Conservation (phyloP, 2,113 vertebrate species). For the Ibidorhyncha struthersii region DNA sequence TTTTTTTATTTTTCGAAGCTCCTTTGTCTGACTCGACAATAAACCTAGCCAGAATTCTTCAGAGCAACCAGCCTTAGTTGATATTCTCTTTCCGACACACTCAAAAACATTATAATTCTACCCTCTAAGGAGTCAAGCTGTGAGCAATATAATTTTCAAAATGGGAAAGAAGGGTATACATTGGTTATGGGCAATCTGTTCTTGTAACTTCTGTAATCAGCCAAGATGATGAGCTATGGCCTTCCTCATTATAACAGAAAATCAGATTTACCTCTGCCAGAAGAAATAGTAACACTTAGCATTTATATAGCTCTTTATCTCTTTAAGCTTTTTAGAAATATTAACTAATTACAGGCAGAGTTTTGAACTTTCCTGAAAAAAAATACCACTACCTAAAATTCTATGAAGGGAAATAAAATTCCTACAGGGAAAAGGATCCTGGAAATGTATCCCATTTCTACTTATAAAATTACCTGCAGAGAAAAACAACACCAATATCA, state of each 20-base stretch:
- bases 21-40: accelerated
- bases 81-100: constrained; percentile 16
- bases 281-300: constrained; percentile 26
- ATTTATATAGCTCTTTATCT: constrained; percentile 39
- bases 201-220: constrained; percentile 27
- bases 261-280: constrained; percentile 48
- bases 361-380: neutral
- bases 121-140: constrained; percentile 56
- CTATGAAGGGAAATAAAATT: neutral
- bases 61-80: neutral
- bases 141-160: constrained; percentile 60
- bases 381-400: neutral
- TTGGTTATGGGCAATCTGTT: constrained; percentile 62
- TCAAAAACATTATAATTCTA: constrained; percentile 36
- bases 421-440: neutral
- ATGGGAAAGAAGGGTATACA: constrained; percentile 32
- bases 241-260: constrained; percentile 32
- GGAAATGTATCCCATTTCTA: neutral
- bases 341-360: constrained; percentile 9
- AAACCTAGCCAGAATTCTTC: neutral
- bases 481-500: neutral
- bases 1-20: neutral
- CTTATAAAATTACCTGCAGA: neutral
- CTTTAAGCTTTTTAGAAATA: constrained; percentile 13
- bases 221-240: constrained; percentile 40